These are phyloP conservation scores for Tetrao urogallus DNA, from an alignment of 2,113 vertebrate genomes.

Conservation along the genomic window DNA sequence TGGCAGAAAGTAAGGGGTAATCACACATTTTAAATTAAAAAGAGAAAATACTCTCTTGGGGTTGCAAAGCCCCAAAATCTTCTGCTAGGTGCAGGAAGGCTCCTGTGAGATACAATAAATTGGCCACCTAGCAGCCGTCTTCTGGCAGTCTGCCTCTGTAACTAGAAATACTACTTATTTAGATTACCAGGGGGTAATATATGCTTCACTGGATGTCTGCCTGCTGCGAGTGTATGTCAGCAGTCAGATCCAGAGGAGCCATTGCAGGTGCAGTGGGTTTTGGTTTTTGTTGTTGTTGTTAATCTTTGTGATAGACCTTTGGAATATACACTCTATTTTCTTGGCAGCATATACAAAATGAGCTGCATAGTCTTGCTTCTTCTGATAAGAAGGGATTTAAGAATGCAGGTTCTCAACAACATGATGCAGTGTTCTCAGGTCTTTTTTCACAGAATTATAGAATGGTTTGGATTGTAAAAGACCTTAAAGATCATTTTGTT, in stretches of 20 bases:
- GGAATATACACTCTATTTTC: not conserved
- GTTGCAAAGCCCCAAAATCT: not conserved
- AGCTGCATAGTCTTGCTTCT: not conserved
- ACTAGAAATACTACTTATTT: not conserved
- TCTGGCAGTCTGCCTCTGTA: not conserved
- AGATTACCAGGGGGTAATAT: not conserved
- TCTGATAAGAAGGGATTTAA: not conserved
- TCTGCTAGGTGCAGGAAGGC: not conserved
- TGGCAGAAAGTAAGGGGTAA: conserved; percentile 35
- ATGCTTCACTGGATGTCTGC: not conserved
- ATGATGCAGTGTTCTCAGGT: not conserved
- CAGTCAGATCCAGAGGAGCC: not conserved
- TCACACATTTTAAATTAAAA: conserved; percentile 47
- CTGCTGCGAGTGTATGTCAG: not conserved
- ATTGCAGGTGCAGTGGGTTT: not conserved
- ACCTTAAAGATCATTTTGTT: not conserved
- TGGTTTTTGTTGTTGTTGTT: not conserved
- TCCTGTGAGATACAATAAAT: not conserved
- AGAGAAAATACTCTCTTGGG: not conserved
- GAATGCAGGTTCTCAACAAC: not conserved
- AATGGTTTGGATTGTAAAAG: not conserved
- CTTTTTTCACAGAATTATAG: not conserved
- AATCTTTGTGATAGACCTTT: not conserved
- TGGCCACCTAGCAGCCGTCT: not conserved
- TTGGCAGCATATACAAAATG: not conserved